Evolutionary conservation across 1,140 invertebrate species (phyloP), one percentile per base, ranked within the genome.

Genomic region (Agrypnia vestita): DNA sequence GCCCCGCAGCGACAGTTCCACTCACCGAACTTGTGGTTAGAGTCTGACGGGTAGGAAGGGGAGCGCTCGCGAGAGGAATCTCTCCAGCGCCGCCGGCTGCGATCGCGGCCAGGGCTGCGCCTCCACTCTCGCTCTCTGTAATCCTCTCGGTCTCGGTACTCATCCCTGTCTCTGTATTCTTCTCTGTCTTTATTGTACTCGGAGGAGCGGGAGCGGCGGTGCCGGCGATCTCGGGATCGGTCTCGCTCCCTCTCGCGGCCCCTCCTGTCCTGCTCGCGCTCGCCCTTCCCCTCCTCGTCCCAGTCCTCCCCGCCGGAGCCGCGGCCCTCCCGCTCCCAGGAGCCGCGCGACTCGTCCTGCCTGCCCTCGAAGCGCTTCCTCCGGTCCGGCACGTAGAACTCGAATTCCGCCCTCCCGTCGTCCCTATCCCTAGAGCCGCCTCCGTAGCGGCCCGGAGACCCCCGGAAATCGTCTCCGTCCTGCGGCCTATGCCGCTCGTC

Each of bases 1-100:
- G 87, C 86, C 7, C 89, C 89, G 84, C 89, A 90, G 62, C 87
- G 87, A 80, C 89, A 89, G 49, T 89, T 86, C 89, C 89, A 90
- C 80, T 90, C 89, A 8, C 53, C 77, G 10, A 21, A 15, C 11
- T 56, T 87, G 85, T n/a, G 86, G 44, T 62, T 49, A 76, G 85
- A 84, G 12, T 86, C 83, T 53, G 44, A 84, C 85, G 13, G 47
- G n/a, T 59, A 17, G 13, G 46, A 17, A 1, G 62, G 15, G 80
- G 82, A 46, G 69, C 46, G 13, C 15, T 80, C 79, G 47, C 73
- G 10, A 21, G 84, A 83, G 13, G 83, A 82, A 51, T 85, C 85
- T 17, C 85, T 84, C 43, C 83, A 82, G 11, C 76, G 35, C 44
- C 85, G 84, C 7, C 85, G 85, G 13, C 85, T 12, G 85, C 85